A percentile compares a stretch with the other conserved stretches of the same genome.
These are phyloP conservation scores for Butorides virescens DNA, from an alignment of 2,113 vertebrate genomes.

Conservation along the genomic window DNA sequence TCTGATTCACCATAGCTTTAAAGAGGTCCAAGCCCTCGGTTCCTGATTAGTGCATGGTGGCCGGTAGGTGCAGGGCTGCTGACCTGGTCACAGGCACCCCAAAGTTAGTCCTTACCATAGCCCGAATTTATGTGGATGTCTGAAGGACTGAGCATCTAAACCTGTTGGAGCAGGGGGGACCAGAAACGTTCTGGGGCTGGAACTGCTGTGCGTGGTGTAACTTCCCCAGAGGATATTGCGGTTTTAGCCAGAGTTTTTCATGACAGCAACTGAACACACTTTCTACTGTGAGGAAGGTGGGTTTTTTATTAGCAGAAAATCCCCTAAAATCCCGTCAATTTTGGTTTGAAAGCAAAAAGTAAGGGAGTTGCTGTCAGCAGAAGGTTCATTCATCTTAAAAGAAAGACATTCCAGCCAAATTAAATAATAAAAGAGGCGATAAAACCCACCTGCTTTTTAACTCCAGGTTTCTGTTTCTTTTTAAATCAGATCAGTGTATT, in stretches of 20 bases:
- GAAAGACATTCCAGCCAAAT: slow-evolving; percentile 41
- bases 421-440: slow-evolving; percentile 26
- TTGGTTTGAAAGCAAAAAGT: neutral
- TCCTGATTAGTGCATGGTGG: neutral
- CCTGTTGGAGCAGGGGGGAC: neutral
- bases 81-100: neutral
- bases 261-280: neutral
- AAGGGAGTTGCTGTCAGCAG: slow-evolving; percentile 26
- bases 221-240: neutral
- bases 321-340: neutral
- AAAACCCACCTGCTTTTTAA: slow-evolving; percentile 35
- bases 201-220: rapidly evolving
- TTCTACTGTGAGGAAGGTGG: neutral
- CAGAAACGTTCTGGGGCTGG: neutral
- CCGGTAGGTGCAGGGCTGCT: neutral
- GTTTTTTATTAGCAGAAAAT: neutral
- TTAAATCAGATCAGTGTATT: neutral
- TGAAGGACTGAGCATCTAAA: neutral
- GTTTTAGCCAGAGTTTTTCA: neutral
- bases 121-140: rapidly evolving
- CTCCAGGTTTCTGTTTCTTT: slow-evolving; percentile 25
- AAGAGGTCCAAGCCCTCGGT: neutral
- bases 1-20: neutral
- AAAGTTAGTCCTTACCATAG: neutral
- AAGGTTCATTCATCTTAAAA: slow-evolving; percentile 25